Conservation (phyloP, 2,888 invertebrate genomes). For the Lissocephala sabroskyi region DNA sequence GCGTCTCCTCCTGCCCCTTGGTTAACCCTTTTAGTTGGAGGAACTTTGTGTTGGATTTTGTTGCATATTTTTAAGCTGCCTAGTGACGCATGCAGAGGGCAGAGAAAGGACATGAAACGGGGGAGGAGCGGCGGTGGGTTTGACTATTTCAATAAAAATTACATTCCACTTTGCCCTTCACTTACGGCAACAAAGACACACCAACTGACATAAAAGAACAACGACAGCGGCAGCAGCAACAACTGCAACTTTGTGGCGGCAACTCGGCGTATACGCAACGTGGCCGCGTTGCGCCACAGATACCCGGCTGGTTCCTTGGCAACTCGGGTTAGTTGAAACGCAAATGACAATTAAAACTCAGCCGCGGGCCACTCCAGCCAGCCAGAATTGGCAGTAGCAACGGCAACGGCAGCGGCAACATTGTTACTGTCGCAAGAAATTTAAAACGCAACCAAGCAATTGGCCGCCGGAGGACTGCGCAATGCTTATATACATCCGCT, state of each 20-base stretch:
- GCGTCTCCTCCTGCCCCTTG: too few relatives aligned
- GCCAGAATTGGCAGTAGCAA: too few relatives aligned
- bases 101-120: too few relatives aligned
- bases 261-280: conserved; percentile 1
- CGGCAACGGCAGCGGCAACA: conserved; percentile 26
- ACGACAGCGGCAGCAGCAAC: neutral
- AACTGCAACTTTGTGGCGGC: too few relatives aligned
- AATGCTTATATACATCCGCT: neutral
- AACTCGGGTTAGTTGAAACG: conserved; percentile 15
- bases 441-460: conserved; percentile 9
- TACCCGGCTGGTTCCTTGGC: conserved; percentile 3
- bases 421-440: conserved; percentile 18
- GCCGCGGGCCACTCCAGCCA: conserved; percentile 29
- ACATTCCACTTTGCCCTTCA: neutral
- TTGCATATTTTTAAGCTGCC: too few relatives aligned
- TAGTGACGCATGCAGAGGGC: too few relatives aligned
- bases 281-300: neutral
- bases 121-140: too few relatives aligned
- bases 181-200: neutral
- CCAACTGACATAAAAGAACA: neutral
- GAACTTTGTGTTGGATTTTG: too few relatives aligned
- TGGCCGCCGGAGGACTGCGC: neutral
- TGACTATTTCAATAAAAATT: too few relatives aligned
- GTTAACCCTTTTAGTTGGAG: too few relatives aligned
- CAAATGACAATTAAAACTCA: conserved; percentile 37